Conservation (phyloP, 1,140 invertebrate species). For the Apis cerana region DNA sequence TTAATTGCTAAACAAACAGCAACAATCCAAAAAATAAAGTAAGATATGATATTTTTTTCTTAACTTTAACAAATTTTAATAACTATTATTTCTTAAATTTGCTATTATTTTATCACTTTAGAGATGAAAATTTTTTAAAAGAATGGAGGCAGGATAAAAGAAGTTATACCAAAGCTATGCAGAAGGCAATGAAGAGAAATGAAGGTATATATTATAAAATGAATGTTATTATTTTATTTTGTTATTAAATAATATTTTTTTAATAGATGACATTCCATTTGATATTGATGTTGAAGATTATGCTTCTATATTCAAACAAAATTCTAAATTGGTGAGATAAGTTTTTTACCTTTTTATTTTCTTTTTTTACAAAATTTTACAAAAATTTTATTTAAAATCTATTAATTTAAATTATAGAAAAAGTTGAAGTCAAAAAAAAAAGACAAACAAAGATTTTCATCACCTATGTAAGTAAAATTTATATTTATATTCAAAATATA, state of each 20-base stretch:
- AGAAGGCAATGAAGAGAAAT: slow-evolving; percentile 65
- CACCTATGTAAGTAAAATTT: slow-evolving; percentile 53
- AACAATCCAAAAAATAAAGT: slow-evolving; percentile 71
- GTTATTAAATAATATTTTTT: slow-evolving; percentile 32
- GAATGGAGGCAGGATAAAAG: slow-evolving; percentile 69
- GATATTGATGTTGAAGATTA: slow-evolving; percentile 59
- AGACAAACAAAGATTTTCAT: slow-evolving; percentile 24
- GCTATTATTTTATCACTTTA: slow-evolving; percentile 35
- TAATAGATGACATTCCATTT: slow-evolving; percentile 67
- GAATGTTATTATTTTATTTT: neutral
- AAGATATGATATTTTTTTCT: slow-evolving; percentile 32
- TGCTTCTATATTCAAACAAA: slow-evolving; percentile 40
- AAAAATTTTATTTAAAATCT: slow-evolving; percentile 7
- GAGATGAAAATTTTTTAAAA: slow-evolving; percentile 63
- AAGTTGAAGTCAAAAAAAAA: slow-evolving; percentile 12
- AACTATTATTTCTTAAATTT: no score
- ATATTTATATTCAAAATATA: neutral
- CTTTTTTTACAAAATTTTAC: neutral
- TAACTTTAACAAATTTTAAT: neutral
- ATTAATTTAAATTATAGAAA: slow-evolving; percentile 38
- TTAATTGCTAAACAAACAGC: slow-evolving; percentile 59
- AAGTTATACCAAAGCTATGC: slow-evolving; percentile 68
- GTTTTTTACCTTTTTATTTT: neutral
- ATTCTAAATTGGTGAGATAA: slow-evolving; percentile 47
- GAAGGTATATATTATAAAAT: slow-evolving; percentile 59